Base-by-base conservation (phyloP, 2,113 vertebrate species). In the Varanus komodoensis region DNA sequence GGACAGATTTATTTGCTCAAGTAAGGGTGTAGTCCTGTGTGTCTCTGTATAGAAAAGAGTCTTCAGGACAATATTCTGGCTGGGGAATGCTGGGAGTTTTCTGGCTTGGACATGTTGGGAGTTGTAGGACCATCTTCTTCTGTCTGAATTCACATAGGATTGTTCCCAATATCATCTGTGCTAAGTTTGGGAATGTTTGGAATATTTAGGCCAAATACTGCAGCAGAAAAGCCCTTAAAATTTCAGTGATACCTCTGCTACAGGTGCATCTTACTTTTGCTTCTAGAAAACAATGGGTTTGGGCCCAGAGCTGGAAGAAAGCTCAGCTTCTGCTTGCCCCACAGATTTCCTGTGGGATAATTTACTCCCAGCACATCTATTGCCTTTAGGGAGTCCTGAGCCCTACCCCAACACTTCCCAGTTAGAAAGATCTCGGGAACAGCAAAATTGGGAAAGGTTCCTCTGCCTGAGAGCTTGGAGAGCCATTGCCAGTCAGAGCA, bases 341-440 rank as follows among this genome's bases (percentile, higher is more conserved):
- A 2, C 78, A 84, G 69, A 57, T 91, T 91, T 87, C 87, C 87
- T 93, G 77, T 95, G 90, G 91, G 81, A 93, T 82, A 54, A 3
- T 44, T 44, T 44, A 44, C 89, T 52, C 90, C 86, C 90, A 90
- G 11, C 15, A 14, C 0, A 4, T 11, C 15, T 27, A 4, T 50
- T 88, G 48, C 32, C 14, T 38, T 21, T 2, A 57, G 38, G 29
- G 73, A 15, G 48, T 32, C 8, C 32, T 38, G 27, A 44, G 9
- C 15, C 68, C 50, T 17, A 2, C 38, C 11, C 29, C 44, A 32
- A 34, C 44, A 68, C 69, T 27, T 6, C 48, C 25, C 32, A 44
- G 0, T 61, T 71, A 27, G 44, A 73, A 19, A 50, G n/a, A 38
- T 21, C 44, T 50, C 38, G 19, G 23, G 25, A 19, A 34, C 34